phyloP scores from a whole-genome alignment of 2,113 vertebrate genomes.

The Eudorcas thomsonii region DNA sequence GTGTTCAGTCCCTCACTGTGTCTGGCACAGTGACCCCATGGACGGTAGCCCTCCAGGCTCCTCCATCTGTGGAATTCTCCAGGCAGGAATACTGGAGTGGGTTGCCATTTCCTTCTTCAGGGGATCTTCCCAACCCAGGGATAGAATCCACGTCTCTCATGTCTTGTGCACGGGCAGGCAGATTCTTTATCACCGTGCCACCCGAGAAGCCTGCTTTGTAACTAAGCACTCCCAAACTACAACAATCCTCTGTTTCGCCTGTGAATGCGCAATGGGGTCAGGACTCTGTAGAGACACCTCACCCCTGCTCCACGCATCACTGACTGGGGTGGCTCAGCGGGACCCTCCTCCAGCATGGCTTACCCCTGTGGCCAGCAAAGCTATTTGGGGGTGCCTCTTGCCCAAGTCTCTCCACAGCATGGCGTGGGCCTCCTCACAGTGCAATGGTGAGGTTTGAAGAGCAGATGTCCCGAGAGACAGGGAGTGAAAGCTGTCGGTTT shows the following conservation, averaged over 20 bases:
- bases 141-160: background rate
- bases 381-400: background rate
- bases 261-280: background rate
- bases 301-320: background rate
- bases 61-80: background rate
- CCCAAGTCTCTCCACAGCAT: rapidly evolving
- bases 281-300: background rate
- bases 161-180: background rate
- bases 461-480: background rate
- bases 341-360: background rate
- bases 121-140: background rate
- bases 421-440: background rate
- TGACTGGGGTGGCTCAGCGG: background rate
- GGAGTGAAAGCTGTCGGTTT: background rate
- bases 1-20: background rate
- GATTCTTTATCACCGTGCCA: background rate
- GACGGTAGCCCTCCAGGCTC: background rate
- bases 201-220: background rate
- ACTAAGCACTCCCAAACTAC: background rate
- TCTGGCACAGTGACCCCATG: background rate
- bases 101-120: background rate
- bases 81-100: background rate
- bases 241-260: background rate
- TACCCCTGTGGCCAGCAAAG: too few relatives aligned
- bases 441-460: background rate